These are phyloP conservation scores for Clistopyga incitator DNA, from an alignment of 2,888 invertebrate genomes.

Conservation along the genomic window DNA sequence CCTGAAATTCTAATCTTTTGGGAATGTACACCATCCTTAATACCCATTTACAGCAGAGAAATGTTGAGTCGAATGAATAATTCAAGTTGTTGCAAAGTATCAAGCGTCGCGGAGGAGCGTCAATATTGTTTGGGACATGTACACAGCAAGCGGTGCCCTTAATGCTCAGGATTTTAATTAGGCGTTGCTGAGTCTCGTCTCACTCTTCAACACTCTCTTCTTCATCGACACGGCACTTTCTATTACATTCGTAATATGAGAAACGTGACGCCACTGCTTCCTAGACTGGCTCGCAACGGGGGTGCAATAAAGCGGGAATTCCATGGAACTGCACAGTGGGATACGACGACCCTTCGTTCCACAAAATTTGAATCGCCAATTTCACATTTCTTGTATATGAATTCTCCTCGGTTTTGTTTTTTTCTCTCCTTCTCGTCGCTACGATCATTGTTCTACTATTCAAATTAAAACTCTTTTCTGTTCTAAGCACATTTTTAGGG, in stretches of 20 bases:
- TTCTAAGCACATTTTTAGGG: neutral
- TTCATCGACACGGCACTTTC: constrained; percentile 50
- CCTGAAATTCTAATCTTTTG: no score
- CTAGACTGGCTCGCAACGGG: constrained; percentile 32
- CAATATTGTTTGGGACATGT: constrained; percentile 3
- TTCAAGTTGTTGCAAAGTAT: constrained; percentile 4
- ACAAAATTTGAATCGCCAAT: constrained; percentile 43
- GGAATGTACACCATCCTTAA: neutral
- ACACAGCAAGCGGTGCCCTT: constrained; percentile 35
- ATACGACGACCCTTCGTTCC: constrained; percentile 11
- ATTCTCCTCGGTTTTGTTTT: constrained; percentile 4
- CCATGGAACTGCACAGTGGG: constrained; percentile 44
- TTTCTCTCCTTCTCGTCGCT: neutral
- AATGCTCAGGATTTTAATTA: constrained; percentile 67
- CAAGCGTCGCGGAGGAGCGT: neutral
- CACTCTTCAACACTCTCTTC: constrained; percentile 34
- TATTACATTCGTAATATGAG: constrained; percentile 58
- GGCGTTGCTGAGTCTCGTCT: constrained; percentile 47
- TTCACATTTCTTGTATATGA: constrained; percentile 21
- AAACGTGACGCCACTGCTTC: constrained; percentile 41
- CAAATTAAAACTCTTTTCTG: neutral
- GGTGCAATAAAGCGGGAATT: constrained; percentile 58
- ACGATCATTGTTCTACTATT: constrained; percentile 3
- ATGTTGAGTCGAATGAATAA: constrained; percentile 11
- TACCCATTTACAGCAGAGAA: neutral